These are phyloP conservation scores for Caradrina clavipalpis DNA, from an alignment of 2,888 invertebrate species.

Conservation along the genomic window DNA sequence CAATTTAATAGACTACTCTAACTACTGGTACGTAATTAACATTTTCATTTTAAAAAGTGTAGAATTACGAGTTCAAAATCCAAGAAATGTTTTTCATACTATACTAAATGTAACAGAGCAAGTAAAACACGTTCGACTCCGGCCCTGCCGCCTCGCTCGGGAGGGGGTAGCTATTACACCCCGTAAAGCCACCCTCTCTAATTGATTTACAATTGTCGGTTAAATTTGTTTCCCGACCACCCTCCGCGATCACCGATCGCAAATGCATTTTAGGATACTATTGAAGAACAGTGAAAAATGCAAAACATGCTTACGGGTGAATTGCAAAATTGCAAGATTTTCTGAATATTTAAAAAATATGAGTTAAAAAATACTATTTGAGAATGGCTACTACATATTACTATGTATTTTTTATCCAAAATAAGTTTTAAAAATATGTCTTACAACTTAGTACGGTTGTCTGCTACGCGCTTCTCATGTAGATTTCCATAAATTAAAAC, in stretches of 20 bases:
- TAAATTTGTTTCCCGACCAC: constrained; percentile 90
- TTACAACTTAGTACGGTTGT: too few species aligned
- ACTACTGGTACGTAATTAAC: not conserved
- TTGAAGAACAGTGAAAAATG: constrained; percentile 44
- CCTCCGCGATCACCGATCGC: constrained; percentile 85
- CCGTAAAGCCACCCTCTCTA: constrained; percentile 88
- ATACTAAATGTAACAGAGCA: constrained; percentile 37
- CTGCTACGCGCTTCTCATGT: not conserved
- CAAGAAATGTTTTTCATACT: not conserved
- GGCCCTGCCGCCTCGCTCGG: constrained; percentile 76
- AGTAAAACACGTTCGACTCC: constrained; percentile 66
- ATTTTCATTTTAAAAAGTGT: not conserved
- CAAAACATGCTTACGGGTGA: constrained; percentile 18
- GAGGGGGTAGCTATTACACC: constrained; percentile 86
- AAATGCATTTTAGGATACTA: constrained; percentile 76
- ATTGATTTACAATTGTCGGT: constrained; percentile 91
- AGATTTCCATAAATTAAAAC: not conserved
- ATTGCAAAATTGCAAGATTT: not conserved
- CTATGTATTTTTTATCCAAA: too few species aligned
- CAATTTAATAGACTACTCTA: not conserved
- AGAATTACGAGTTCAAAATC: not conserved
- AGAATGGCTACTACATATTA: too few species aligned
- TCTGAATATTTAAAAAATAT: too few species aligned
- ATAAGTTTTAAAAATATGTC: too few species aligned
- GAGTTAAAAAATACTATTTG: too few species aligned